phyloP scores from a whole-genome alignment of 2,888 invertebrate species.

The Caprella mutica region DNA sequence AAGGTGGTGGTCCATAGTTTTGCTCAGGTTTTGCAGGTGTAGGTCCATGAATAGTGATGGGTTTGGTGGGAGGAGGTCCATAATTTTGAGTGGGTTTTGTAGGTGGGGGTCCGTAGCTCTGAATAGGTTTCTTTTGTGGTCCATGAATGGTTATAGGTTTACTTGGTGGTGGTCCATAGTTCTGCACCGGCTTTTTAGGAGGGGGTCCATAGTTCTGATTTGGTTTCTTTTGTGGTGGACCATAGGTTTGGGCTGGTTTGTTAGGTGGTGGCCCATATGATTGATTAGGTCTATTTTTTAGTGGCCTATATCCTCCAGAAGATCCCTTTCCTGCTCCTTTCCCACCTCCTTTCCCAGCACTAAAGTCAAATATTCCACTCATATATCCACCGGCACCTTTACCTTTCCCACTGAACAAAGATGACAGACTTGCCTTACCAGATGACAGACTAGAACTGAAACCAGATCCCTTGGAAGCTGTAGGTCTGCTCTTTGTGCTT shows the following conservation, averaged over 20 bases:
- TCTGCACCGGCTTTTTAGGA: constrained; percentile 10
- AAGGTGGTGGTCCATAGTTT: constrained; percentile 10
- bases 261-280: constrained; percentile 20
- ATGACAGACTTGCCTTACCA: no score
- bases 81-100: not conserved
- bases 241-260: constrained; percentile 13
- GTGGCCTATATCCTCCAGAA: constrained; percentile 12
- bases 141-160: constrained; percentile 1
- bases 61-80: not conserved
- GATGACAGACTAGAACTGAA: no score
- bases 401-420: not conserved
- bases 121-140: constrained; percentile 6
- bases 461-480: no score
- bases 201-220: constrained; percentile 18
- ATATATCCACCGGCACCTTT: not conserved
- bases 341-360: not conserved
- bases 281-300: not conserved
- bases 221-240: constrained; percentile 19
- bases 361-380: not conserved
- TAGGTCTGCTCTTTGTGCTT: not conserved
- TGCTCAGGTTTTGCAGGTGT: constrained; percentile 2
- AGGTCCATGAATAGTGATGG: not conserved
- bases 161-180: constrained; percentile 21
- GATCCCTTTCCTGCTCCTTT: not conserved
- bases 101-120: constrained; percentile 5